Evolutionary conservation across 2,888 invertebrate genomes (phyloP), one percentile per base, ranked within the genome.

Genomic region (Brachypalpus laphriformis): DNA sequence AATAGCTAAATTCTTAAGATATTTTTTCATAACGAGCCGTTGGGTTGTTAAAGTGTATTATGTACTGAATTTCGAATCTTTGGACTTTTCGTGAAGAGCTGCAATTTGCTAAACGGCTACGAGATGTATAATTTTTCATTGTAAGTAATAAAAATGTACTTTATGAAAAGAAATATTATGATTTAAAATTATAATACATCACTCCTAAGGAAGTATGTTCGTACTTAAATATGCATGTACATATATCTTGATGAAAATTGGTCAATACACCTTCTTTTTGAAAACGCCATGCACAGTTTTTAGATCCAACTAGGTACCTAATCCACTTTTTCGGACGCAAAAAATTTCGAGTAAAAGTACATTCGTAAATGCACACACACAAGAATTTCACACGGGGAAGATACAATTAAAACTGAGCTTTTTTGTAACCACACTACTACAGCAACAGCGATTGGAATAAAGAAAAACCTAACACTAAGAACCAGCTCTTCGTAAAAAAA

Each of bases 391-490:
- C 6, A 31, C 14, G 37, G 14, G 18, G 1, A 37, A 40, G n/a
- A 5, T 6, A 40, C 14, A 9, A 25, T 16, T 59, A 28, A 59
- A 59, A 25, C 40, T 16, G 59, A 59, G 59, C 42, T 59, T 59
- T 59, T 59, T 25, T 25, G 42, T 42, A 59, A 25, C 40, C 14
- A 25, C 8, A 59, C 59, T 11, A 59, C 14, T 11, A 25, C 59
- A 42, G 7, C 59, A 0, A 37, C 11, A 59, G 14, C 22, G 25
- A 2, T 59, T 14, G n/a, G 42, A 59, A 42, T 59, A 75, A 66
- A 25, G 54, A 57, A 66, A 66, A 57, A 75, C 57, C 47, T 47
- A 66, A 66, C 25, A 65, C 22, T 18, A 75, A 57, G 47, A 56
- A 8, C 51, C 16, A 3, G 18, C 16, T 25, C 37, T 56, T 56